These are phyloP conservation scores for Thelaira solivaga DNA, from an alignment of 2,888 invertebrate species.

Conservation along the genomic window DNA sequence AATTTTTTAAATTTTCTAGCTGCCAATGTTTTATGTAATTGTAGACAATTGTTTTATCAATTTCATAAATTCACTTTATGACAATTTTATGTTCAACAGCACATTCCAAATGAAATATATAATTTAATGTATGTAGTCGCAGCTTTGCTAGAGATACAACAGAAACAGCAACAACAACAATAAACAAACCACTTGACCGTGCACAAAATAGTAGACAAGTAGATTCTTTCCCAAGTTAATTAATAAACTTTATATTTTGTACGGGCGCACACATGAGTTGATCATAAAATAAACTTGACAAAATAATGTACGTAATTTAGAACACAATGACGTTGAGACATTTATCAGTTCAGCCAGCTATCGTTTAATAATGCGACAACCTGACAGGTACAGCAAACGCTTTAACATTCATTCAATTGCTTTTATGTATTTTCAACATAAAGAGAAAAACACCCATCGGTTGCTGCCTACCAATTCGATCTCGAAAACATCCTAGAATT, in stretches of 20 bases:
- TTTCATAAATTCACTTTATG: slow-evolving; percentile 43
- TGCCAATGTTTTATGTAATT: slow-evolving; percentile 39
- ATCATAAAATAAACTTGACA: not conserved
- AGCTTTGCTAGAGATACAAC: too few species aligned
- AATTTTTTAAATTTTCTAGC: slow-evolving; percentile 26
- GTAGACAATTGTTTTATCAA: slow-evolving; percentile 40
- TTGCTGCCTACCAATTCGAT: slow-evolving; percentile 44
- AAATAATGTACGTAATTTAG: not conserved
- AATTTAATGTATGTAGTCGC: too few species aligned
- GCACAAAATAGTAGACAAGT: not conserved
- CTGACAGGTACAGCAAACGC: slow-evolving; percentile 16
- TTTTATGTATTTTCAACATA: not conserved
- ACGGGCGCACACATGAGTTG: not conserved
- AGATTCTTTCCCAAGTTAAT: slow-evolving; percentile 30
- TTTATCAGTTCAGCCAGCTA: slow-evolving; percentile 48
- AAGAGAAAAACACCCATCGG: slow-evolving; percentile 37
- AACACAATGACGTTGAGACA: slow-evolving; percentile 29
- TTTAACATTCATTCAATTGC: not conserved
- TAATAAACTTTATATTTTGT: slow-evolving; percentile 28
- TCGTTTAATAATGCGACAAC: slow-evolving; percentile 38
- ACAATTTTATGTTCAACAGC: slow-evolving; percentile 29
- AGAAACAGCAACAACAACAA: not conserved
- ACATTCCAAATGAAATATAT: not conserved
- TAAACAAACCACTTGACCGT: not conserved
- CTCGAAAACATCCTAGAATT: slow-evolving; percentile 19